Conservation (phyloP, 64 coral and sea anemone genomes). For the Cladopsammia gracilis region DNA sequence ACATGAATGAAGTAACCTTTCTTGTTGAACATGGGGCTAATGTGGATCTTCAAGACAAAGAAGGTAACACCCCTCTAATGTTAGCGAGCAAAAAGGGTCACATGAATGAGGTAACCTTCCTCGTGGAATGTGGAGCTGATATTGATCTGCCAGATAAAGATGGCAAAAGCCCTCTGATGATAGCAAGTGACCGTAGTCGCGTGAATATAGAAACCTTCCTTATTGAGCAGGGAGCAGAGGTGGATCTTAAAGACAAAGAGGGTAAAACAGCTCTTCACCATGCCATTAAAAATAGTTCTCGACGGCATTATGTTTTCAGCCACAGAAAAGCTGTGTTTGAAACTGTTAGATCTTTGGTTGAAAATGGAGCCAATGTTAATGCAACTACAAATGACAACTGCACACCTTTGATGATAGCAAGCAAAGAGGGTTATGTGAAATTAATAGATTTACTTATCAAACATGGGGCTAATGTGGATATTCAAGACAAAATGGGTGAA, state of each 20-base stretch:
- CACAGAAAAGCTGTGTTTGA: not conserved
- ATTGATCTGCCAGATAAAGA: not conserved
- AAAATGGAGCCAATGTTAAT: conserved; percentile 29
- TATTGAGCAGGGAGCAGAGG: not conserved
- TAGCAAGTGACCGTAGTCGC: not conserved
- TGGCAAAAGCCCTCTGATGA: conserved; percentile 1
- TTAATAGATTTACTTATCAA: conserved; percentile 63
- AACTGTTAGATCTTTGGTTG: not conserved
- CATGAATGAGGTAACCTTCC: not conserved
- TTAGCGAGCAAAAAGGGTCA: too few species aligned
- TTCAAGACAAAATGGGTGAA: not conserved
- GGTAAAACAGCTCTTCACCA: too few species aligned
- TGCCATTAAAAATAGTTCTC: too few species aligned
- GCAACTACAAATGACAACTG: not conserved
- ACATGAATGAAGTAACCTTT: too few species aligned
- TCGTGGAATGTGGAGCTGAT: conserved; percentile 11
- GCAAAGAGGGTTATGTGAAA: not conserved
- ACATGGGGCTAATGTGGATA: conserved; percentile 18
- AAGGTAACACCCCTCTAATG: too few species aligned
- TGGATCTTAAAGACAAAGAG: too few species aligned
- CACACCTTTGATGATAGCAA: conserved; percentile 22
- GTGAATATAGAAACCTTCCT: conserved; percentile 56
- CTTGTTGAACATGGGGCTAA: conserved; percentile 2
- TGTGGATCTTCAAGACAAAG: not conserved
- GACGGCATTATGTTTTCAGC: too few species aligned